Conservation (phyloP, 2,797 vertebrate species). For the Mus spretus region DNA sequence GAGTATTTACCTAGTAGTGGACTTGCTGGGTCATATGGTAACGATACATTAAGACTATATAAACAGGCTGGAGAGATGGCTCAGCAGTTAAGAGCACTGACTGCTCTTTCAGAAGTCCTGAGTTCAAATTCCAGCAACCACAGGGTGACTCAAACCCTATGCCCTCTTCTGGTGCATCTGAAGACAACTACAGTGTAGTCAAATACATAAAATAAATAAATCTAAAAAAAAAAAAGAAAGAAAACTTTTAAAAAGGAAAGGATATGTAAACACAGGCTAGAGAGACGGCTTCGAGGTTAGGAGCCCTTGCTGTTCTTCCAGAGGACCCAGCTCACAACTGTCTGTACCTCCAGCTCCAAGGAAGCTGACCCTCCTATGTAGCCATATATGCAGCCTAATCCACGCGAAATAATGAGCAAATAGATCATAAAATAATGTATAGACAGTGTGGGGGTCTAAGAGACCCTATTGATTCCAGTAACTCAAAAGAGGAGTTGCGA, state of each 20-base stretch:
- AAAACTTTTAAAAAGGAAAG: neutral
- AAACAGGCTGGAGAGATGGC: too few species aligned
- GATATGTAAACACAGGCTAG: neutral
- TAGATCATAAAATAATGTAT: neutral
- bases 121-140: too few species aligned
- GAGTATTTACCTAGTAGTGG: too few species aligned
- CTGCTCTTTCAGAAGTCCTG: too few species aligned
- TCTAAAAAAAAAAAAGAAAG: neutral
- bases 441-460: neutral
- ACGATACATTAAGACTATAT: too few species aligned
- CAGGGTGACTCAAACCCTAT: too few species aligned
- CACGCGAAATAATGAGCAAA: neutral
- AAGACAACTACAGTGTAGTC: neutral
- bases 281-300: neutral
- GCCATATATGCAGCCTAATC: neutral
- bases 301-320: neutral
- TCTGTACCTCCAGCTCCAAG: neutral
- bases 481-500: neutral
- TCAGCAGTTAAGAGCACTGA: too few species aligned
- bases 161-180: too few species aligned
- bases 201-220: neutral
- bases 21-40: too few species aligned
- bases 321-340: too few species aligned
- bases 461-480: neutral
- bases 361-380: neutral